These are phyloP conservation scores for Frankliniella intonsa DNA, from an alignment of 2,888 invertebrate species.

Conservation along the genomic window DNA sequence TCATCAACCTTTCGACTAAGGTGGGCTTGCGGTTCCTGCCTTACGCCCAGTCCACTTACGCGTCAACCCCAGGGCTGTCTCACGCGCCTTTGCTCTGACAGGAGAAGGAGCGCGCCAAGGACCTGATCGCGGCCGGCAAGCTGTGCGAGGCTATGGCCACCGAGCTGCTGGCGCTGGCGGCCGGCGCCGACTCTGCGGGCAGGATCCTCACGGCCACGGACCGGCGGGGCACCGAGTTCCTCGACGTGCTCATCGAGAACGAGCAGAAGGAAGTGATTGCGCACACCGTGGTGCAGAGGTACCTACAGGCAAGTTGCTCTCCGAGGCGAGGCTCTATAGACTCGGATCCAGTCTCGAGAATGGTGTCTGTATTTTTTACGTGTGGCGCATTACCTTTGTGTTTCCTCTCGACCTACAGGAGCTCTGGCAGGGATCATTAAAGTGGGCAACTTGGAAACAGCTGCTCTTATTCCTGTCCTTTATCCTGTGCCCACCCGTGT, in stretches of 20 bases:
- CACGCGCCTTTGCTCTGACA: conserved; percentile 41
- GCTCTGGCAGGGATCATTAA: conserved; percentile 95
- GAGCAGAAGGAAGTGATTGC: conserved; percentile 98
- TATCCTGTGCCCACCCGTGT: conserved; percentile 90
- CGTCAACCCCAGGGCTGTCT: too few relatives aligned
- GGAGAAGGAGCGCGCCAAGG: conserved; percentile 97
- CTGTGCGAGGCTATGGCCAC: conserved; percentile 98
- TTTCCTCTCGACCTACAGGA: conserved; percentile 58
- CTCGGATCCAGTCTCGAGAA: too few relatives aligned
- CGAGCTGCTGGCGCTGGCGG: conserved; percentile 87
- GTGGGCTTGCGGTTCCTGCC: conserved; percentile 44
- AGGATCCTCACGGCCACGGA: conserved; percentile 93
- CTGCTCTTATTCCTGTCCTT: conserved; percentile 89
- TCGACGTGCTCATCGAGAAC: conserved; percentile 95
- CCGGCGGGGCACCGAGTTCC: conserved; percentile 85
- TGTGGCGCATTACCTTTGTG: too few relatives aligned
- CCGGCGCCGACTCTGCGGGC: conserved; percentile 91
- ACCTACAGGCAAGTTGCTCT: conserved; percentile 69
- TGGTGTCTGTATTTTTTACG: too few relatives aligned
- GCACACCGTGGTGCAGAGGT: conserved; percentile 95
- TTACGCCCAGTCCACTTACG: neutral
- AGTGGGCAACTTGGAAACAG: conserved; percentile 94
- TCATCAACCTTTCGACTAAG: conserved; percentile 81
- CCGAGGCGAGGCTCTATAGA: neutral
- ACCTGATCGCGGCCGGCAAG: conserved; percentile 89